Conservation (phyloP, 1,140 invertebrate genomes). For the Venustaconcha ellipsiformis region DNA sequence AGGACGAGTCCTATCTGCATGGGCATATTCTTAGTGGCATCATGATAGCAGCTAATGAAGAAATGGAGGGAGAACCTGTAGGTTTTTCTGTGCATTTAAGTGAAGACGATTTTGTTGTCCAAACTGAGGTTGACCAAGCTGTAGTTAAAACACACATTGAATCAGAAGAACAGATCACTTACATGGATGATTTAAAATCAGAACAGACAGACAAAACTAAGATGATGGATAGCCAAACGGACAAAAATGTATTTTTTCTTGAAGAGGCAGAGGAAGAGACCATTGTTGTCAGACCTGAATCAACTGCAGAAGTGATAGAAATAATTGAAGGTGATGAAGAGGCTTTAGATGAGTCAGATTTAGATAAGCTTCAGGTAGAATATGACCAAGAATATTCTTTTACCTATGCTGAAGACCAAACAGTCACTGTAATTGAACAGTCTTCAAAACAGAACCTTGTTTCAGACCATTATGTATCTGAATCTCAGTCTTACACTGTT, state of each 20-base stretch:
- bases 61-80: slow-evolving; percentile 31
- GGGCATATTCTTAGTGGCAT: slow-evolving; percentile 14
- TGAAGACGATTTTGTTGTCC: slow-evolving; percentile 28
- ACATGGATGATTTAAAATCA: too few species aligned
- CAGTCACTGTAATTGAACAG: too few species aligned
- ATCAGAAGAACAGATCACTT: slow-evolving; percentile 17
- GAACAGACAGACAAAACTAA: too few species aligned
- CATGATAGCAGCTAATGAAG: slow-evolving; percentile 23
- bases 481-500: too few species aligned
- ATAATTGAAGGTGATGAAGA: slow-evolving; percentile 24
- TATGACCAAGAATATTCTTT: too few species aligned
- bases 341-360: slow-evolving; percentile 19
- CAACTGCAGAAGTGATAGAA: slow-evolving; percentile 23
- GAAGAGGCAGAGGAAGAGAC: slow-evolving; percentile 1
- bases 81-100: slow-evolving; percentile 28
- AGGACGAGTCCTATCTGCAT: slow-evolving; percentile 10
- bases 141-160: slow-evolving; percentile 8
- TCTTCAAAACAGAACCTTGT: too few species aligned
- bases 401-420: too few species aligned
- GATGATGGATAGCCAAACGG: neutral
- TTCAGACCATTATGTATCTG: too few species aligned
- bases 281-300: slow-evolving; percentile 9
- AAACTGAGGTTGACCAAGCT: slow-evolving; percentile 11
- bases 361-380: neutral
- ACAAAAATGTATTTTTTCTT: neutral